phyloP scores from a whole-genome alignment of 2,113 vertebrate genomes.

The Bubalus kerabau region DNA sequence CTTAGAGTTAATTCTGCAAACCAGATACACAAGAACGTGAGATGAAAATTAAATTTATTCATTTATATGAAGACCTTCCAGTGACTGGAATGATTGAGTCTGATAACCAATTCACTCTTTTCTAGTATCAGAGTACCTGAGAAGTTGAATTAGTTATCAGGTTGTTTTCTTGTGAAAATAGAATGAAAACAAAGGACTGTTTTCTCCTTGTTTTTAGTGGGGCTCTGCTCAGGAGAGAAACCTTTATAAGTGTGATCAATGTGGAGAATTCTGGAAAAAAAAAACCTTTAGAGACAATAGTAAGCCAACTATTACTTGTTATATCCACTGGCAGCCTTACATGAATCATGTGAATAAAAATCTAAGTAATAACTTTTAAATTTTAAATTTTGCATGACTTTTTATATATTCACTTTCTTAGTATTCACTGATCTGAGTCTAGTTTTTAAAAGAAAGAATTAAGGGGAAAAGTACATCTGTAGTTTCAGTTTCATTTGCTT shows the following conservation, averaged over 20 bases:
- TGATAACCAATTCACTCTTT: background rate
- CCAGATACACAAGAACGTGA: background rate
- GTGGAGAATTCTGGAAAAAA: background rate
- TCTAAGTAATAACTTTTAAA: background rate
- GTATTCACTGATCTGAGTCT: background rate
- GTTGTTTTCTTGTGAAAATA: background rate
- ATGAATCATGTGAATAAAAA: background rate
- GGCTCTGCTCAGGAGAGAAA: background rate
- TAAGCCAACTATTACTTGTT: background rate
- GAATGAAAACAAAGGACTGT: background rate
- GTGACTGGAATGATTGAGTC: background rate
- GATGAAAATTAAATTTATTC: background rate
- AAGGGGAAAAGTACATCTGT: background rate
- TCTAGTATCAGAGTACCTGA: background rate
- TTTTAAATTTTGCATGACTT: conserved; percentile 5
- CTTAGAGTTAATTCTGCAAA: background rate
- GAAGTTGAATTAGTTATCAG: background rate
- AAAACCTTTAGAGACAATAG: background rate
- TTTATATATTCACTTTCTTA: background rate
- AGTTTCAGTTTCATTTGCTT: conserved; percentile 57
- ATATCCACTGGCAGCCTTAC: background rate
- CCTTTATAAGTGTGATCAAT: background rate
- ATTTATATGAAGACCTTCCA: background rate
- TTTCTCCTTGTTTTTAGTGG: conserved; percentile 7
- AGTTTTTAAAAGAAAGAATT: conserved; percentile 25